These are phyloP conservation scores for Rhincodon typus DNA, from an alignment of 2,797 vertebrate genomes.

Conservation along the genomic window DNA sequence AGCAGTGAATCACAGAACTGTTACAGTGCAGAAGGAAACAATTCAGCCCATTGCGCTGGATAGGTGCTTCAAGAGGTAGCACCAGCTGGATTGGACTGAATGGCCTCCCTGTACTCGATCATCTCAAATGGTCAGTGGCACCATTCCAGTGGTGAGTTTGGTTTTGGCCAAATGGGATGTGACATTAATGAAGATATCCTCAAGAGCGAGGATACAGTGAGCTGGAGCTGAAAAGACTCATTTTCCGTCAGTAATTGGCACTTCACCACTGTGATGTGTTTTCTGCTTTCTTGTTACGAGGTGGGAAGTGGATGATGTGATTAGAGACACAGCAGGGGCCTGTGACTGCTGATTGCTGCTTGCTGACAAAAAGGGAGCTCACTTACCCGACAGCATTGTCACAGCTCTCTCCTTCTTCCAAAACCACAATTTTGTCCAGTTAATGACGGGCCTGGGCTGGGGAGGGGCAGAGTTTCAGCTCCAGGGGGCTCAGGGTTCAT, in stretches of 20 bases:
- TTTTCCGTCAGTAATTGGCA: not conserved
- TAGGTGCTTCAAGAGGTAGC: not conserved
- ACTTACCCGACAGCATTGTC: not conserved
- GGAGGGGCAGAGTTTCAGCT: not conserved
- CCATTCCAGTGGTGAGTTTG: not conserved
- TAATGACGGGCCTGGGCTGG: not conserved
- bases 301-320: not conserved
- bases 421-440: not conserved
- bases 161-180: not conserved
- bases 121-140: not conserved
- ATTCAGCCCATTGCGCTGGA: not conserved
- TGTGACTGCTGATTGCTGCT: not conserved
- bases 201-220: not conserved
- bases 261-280: not conserved
- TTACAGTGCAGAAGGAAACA: too few relatives aligned
- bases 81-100: not conserved
- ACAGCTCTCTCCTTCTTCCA: not conserved
- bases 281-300: not conserved
- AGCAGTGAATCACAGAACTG: too few relatives aligned
- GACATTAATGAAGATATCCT: not conserved
- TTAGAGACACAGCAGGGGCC: not conserved
- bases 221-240: not conserved
- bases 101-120: not conserved
- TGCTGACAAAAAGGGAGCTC: not conserved
- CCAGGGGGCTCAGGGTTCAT: not conserved